These are phyloP conservation scores for Planiliza haematocheilus DNA, from an alignment of 2,113 vertebrate species.

Conservation along the genomic window DNA sequence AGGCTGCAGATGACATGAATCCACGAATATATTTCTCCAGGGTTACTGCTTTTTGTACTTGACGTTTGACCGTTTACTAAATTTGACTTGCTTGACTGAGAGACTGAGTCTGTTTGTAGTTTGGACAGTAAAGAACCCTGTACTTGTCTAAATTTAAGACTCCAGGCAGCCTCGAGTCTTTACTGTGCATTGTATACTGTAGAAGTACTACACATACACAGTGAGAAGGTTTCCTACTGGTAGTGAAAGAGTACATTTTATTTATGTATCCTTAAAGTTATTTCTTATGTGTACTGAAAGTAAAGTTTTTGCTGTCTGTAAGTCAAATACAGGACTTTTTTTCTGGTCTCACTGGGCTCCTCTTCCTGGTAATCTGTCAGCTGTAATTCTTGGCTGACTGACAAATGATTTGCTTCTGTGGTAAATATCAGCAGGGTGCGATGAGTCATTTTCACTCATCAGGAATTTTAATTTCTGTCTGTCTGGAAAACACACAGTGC, in stretches of 20 bases:
- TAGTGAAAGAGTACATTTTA: not conserved
- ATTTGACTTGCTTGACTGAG: not conserved
- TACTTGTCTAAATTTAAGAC: not conserved
- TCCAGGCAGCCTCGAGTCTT: not conserved
- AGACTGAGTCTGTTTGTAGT: not conserved
- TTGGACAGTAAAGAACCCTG: not conserved
- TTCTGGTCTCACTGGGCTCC: no score
- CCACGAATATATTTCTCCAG: not conserved
- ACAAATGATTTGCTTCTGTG: not conserved
- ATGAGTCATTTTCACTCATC: not conserved
- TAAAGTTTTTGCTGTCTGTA: not conserved
- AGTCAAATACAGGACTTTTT: not conserved
- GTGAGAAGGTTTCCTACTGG: not conserved
- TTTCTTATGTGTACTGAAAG: no score
- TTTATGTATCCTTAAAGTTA: no score
- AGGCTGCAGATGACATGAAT: not conserved
- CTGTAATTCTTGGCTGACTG: not conserved
- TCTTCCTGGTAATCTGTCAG: not conserved
- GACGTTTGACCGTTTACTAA: constrained; percentile 1
- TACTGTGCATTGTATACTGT: not conserved
- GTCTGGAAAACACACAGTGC: not conserved
- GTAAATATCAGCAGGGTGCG: not conserved
- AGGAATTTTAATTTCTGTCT: not conserved
- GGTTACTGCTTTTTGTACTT: not conserved
- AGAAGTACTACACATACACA: not conserved